Evolutionary conservation across 2,113 vertebrate species (phyloP), one percentile per base, ranked within the genome.

Genomic region (Microcebus jonahi): DNA sequence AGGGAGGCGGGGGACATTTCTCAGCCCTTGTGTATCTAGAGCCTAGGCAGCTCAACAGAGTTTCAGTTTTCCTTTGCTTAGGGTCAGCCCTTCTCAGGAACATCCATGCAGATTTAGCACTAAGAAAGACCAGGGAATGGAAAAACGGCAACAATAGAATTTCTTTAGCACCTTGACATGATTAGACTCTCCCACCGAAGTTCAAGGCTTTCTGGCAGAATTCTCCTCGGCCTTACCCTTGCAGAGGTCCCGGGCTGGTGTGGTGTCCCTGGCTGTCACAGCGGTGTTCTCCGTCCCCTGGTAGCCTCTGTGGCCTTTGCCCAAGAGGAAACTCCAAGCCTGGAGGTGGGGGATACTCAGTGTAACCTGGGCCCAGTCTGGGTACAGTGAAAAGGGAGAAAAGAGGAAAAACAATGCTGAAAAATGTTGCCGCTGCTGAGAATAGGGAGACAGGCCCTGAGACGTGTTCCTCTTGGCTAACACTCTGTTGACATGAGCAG

Each of bases 21-120:
- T 45, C 88, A 75, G 79, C 42, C 36, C 36, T 14, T 50, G 0
- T 89, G 94, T 83, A 83, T 76, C 82, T 90, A 1, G 39, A 87
- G 57, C 45, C 21, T 4, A 9, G 55, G 91, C 50, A 70, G 53
- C n/a, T 67, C 42, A 15, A 23, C n/a, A 50, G 50, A 80, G 68
- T 91, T 96, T 95, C 61, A 21, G 88, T 95, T 97, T 96, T 94
- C 73, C 59, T 97, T 73, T 85, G 57, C 86, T 31, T 17, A 53
- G 57, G 12, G 15, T 92, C 36, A 88, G 85, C 9, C 45, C 31
- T 12, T 73, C 29, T 90, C 67, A 8, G 67, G 36, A 84, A 67
- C 61, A n/a, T 76, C 83, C 45, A 34, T 36, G 27, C 87, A 88
- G 89, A 81, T 63, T 95, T 63, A 68, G 39, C 68, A 45, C 59